These are phyloP conservation scores for Pachypsylla venusta DNA, from an alignment of 1,140 invertebrate genomes.

Conservation along the genomic window DNA sequence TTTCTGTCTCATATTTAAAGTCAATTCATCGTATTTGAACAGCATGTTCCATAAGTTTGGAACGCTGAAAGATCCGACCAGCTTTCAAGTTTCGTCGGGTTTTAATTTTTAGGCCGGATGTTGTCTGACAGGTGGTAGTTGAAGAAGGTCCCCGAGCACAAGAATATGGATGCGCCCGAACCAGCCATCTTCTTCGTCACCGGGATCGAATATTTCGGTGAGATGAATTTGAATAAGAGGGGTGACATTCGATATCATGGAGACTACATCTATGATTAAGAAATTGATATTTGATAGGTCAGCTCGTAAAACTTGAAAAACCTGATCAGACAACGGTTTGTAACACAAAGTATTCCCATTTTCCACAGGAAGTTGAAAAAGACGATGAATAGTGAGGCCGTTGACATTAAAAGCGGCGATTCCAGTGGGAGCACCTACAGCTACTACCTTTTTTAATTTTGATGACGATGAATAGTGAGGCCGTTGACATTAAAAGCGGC, in stretches of 20 bases:
- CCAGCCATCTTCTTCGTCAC: constrained; percentile 17
- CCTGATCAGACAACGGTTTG: constrained; percentile 19
- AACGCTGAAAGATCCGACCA: constrained; percentile 18
- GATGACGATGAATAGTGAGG: no score
- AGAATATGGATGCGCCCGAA: constrained; percentile 17
- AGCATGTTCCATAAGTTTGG: constrained; percentile 20
- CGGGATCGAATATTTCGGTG: constrained; percentile 19
- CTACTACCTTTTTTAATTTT: not conserved
- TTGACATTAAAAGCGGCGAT: constrained; percentile 10
- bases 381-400: constrained; percentile 16
- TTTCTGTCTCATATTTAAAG: constrained; percentile 11
- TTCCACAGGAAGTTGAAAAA: constrained; percentile 24
- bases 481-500: no score
- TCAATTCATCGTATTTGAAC: constrained; percentile 13
- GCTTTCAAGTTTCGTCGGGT: constrained; percentile 19
- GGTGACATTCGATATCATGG: constrained; percentile 28
- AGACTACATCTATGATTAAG: constrained; percentile 28
- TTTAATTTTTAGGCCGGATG: constrained; percentile 20
- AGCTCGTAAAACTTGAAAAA: constrained; percentile 23
- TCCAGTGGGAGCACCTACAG: constrained; percentile 4
- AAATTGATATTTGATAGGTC: constrained; percentile 23
- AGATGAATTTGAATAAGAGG: constrained; percentile 17
- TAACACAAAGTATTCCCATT: constrained; percentile 20
- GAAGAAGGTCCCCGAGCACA: constrained; percentile 25
- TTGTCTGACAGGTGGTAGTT: constrained; percentile 26